These are phyloP conservation scores for Rhopilema esculentum DNA, from an alignment of 30 jellyfish, hydroid and myxozoan species.

Conservation along the genomic window DNA sequence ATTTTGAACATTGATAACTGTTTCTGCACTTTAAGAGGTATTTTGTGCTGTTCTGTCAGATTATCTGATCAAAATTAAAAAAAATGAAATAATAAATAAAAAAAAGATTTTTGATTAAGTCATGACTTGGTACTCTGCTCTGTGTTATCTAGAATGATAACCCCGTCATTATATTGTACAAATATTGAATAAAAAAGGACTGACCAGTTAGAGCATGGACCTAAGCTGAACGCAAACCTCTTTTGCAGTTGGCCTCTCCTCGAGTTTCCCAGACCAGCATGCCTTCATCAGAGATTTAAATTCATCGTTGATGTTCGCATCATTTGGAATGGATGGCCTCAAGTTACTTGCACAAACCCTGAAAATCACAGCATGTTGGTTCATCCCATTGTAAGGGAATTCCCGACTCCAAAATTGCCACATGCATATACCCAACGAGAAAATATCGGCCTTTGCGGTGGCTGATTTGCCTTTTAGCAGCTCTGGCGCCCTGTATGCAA, in stretches of 20 bases:
- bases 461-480: slow-evolving; percentile 79
- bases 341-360: slow-evolving; percentile 76
- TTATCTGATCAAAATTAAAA: too few species aligned
- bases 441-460: slow-evolving; percentile 77
- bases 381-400: slow-evolving; percentile 85
- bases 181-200: neutral
- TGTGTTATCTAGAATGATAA: too few species aligned
- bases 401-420: slow-evolving; percentile 97
- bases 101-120: too few species aligned
- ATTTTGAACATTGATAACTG: too few species aligned
- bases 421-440: slow-evolving; percentile 81
- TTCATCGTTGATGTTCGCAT: slow-evolving; percentile 8
- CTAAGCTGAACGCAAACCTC: slow-evolving; percentile 54
- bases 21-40: too few species aligned
- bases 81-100: too few species aligned
- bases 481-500: slow-evolving; percentile 96
- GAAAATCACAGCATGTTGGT: slow-evolving; percentile 90
- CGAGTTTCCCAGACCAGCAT: slow-evolving; percentile 83
- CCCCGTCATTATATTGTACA: too few species aligned
- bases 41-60: too few species aligned
- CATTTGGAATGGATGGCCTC: slow-evolving; percentile 66
- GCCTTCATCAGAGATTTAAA: slow-evolving; percentile 64
- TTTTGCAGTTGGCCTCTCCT: slow-evolving; percentile 67
- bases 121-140: too few species aligned
- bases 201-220: slow-evolving; percentile 38